Conservation (phyloP, 2,113 vertebrate genomes). For the Xyliphius kryptos region DNA sequence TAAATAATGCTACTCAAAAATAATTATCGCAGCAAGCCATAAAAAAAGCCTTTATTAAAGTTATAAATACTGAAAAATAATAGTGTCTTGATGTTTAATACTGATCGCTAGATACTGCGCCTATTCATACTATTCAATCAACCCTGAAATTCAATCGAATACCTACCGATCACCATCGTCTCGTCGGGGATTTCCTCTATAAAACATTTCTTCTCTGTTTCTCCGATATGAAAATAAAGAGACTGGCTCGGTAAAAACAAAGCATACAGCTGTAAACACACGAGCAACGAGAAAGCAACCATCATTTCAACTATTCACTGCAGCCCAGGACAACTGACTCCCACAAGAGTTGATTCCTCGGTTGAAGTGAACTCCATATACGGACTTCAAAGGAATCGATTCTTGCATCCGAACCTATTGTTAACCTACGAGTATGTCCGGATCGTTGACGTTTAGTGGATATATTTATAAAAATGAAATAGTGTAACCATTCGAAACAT, state of each 20-base stretch:
- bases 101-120: too few species aligned
- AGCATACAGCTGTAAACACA: slow-evolving; percentile 33
- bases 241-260: slow-evolving; percentile 51
- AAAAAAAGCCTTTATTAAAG: not conserved
- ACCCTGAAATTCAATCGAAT: slow-evolving; percentile 1
- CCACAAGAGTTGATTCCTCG: not conserved
- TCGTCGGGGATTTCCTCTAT: slow-evolving; percentile 91
- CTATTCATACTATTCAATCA: not conserved
- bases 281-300: slow-evolving; percentile 28
- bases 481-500: too few species aligned
- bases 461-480: too few species aligned
- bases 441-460: too few species aligned
- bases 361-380: not conserved
- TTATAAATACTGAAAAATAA: not conserved
- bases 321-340: not conserved
- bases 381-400: not conserved
- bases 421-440: not conserved
- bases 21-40: not conserved
- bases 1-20: too few species aligned
- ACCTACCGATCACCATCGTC: slow-evolving; percentile 89
- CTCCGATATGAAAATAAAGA: slow-evolving; percentile 87
- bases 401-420: not conserved
- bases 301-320: slow-evolving; percentile 42
- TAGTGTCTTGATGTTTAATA: too few species aligned
- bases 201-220: slow-evolving; percentile 91